Evolutionary conservation across 2,113 vertebrate genomes (phyloP), one percentile per base, ranked within the genome.

Genomic region (Saccopteryx leptura): DNA sequence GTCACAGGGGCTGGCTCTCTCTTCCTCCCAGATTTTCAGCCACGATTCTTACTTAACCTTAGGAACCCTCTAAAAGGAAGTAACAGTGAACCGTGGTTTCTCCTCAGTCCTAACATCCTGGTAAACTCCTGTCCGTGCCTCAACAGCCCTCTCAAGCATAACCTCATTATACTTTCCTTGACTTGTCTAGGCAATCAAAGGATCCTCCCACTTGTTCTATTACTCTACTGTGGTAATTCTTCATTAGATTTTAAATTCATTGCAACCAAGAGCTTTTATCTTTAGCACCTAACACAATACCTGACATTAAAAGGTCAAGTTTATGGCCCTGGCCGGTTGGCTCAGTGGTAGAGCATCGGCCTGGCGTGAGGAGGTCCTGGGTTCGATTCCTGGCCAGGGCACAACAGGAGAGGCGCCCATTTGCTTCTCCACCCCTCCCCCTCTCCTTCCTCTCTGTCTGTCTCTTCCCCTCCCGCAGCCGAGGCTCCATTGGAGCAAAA

Each of bases 221-320:
- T 76, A 69, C 1, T 68, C 61, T 17, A 82, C 21, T 28, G 39
- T 3, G 56, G 46, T n/a, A 90, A 58, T 33, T 88, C 60, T 75
- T 91, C 69, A 48, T 80, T 96, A 80, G 48, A 74, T 50, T 92
- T 65, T 79, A 79, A 96, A 52, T 92, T 88, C 48, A 13, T 83
- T 91, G 78, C 84, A 19, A 94, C 33, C 11, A 92, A 94, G 23
- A 88, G 48, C 65, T 79, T 88, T 84, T 76, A 65, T 71, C 52
- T 82, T 88, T 71, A 63, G 23, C 21, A 91, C 50, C 61, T 94
- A 88, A 86, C 19, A 85, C 11, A 93, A 58, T 56, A 88, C 10
- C 12, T 88, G 28, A 82, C 4, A 91, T 63, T 87, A 76, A 76
- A 93, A 88, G 33, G 12, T 83, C 48, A 68, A 76, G 33, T 65